phyloP scores from a whole-genome alignment of 2,113 vertebrate genomes.

The Pleuronectes platessa region DNA sequence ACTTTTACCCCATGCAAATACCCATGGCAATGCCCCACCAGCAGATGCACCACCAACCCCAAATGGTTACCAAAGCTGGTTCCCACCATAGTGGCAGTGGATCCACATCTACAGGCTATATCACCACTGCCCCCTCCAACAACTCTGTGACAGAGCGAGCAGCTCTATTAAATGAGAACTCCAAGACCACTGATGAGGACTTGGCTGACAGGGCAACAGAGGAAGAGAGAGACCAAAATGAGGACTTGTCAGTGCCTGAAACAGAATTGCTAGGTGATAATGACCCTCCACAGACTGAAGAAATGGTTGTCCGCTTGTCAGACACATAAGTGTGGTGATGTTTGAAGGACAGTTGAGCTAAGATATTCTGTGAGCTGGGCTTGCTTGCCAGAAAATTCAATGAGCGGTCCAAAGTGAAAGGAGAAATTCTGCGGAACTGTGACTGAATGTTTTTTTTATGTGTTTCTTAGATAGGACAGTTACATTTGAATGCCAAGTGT shows the following conservation, averaged over 20 bases:
- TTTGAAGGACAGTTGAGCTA: constrained; percentile 33
- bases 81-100: constrained; percentile 97
- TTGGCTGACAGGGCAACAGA: constrained; percentile 81
- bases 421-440: constrained; percentile 51
- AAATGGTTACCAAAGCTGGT: constrained; percentile 88
- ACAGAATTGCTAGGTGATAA: constrained; percentile 92
- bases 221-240: constrained; percentile 81
- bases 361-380: constrained; percentile 50
- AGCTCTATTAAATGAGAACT: constrained; percentile 84
- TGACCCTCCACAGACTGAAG: constrained; percentile 86
- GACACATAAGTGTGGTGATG: constrained; percentile 81
- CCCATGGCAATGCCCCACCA: constrained; percentile 93
- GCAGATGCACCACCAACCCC: constrained; percentile 86
- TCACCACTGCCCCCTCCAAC: constrained; percentile 93
- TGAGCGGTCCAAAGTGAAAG: constrained; percentile 65
- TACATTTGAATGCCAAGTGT: constrained; percentile 24
- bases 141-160: constrained; percentile 87
- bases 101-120: constrained; percentile 96
- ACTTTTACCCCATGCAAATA: constrained; percentile 97
- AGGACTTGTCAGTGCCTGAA: constrained; percentile 88
- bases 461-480: constrained; percentile 37
- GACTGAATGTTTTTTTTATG: constrained; percentile 66
- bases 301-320: constrained; percentile 80
- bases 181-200: constrained; percentile 79
- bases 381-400: constrained; percentile 42